A percentile compares a stretch with the other conserved stretches of the same genome.
Evolutionary conservation across 2,797 vertebrate genomes (phyloP).

Genomic region (Rhabdophis nuchalis): DNA sequence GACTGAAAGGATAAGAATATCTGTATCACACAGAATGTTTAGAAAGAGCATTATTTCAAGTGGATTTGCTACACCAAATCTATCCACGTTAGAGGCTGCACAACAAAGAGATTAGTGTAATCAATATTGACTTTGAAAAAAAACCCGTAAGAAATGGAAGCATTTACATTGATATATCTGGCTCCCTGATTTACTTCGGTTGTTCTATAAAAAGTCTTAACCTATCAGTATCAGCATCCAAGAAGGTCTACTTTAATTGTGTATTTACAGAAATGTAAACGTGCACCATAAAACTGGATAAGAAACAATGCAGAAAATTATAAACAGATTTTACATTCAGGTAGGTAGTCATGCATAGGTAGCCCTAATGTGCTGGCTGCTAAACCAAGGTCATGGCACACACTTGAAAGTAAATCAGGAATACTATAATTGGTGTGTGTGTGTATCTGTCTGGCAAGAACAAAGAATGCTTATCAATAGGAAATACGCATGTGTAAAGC

Average conservation of each 20-base stretch:
- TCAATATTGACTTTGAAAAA: neutral
- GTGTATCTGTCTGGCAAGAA: too few species aligned
- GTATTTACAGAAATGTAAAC: neutral
- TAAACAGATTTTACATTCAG: neutral
- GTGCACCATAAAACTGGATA: neutral
- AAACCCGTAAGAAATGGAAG: neutral
- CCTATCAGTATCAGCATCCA: neutral
- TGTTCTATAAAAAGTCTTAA: neutral
- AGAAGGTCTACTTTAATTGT: neutral
- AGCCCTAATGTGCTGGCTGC: too few species aligned
- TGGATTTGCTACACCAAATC: constrained; percentile 6
- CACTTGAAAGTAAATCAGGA: too few species aligned
- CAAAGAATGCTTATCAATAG: too few species aligned
- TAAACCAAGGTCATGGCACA: too few species aligned
- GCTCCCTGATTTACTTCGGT: neutral
- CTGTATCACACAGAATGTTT: neutral
- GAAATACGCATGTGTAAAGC: too few species aligned
- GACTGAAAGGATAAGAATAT: neutral
- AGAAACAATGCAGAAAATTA: neutral
- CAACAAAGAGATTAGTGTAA: neutral
- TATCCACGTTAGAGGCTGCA: neutral
- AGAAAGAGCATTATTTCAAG: constrained; percentile 3
- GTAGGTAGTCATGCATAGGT: neutral
- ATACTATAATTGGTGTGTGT: too few species aligned
- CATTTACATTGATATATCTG: neutral